Evolutionary conservation across 2,888 invertebrate genomes (phyloP).

Genomic region (Plebejus melissa): DNA sequence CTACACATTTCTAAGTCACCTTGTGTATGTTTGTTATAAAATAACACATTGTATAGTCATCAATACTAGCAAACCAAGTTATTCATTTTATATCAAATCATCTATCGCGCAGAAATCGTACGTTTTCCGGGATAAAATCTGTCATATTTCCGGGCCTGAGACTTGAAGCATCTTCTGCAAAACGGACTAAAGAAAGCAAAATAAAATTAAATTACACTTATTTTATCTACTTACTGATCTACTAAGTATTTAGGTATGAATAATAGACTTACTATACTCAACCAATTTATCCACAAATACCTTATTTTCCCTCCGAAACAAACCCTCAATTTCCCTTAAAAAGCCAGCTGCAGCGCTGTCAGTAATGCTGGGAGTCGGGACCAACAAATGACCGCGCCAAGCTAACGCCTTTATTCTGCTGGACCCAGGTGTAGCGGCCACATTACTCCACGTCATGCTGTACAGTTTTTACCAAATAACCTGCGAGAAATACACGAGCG

Average conservation of each 20-base stretch:
- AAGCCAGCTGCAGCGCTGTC: neutral
- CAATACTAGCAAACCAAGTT: neutral
- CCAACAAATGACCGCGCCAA: constrained; percentile 39
- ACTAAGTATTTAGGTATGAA: too few species aligned
- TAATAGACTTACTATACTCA: neutral
- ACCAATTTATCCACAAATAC: neutral
- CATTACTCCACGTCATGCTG: constrained; percentile 58
- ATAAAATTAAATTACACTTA: neutral
- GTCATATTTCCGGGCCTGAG: too few species aligned
- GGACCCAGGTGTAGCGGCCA: constrained; percentile 49
- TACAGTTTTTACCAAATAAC: constrained; percentile 51
- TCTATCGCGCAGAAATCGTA: too few species aligned
- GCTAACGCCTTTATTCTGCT: constrained; percentile 36
- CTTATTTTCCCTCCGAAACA: neutral
- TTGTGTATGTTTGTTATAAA: too few species aligned
- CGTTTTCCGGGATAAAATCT: neutral
- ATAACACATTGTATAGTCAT: too few species aligned
- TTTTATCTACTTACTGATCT: neutral
- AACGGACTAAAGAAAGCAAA: neutral
- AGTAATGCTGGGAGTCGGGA: constrained; percentile 37
- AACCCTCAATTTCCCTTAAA: neutral
- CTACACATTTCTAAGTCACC: too few species aligned
- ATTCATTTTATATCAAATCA: neutral
- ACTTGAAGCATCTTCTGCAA: too few species aligned
- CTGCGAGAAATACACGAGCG: constrained; percentile 34